Conservation (phyloP, 2,113 vertebrate genomes). For the Coryphaenoides rupestris region DNA sequence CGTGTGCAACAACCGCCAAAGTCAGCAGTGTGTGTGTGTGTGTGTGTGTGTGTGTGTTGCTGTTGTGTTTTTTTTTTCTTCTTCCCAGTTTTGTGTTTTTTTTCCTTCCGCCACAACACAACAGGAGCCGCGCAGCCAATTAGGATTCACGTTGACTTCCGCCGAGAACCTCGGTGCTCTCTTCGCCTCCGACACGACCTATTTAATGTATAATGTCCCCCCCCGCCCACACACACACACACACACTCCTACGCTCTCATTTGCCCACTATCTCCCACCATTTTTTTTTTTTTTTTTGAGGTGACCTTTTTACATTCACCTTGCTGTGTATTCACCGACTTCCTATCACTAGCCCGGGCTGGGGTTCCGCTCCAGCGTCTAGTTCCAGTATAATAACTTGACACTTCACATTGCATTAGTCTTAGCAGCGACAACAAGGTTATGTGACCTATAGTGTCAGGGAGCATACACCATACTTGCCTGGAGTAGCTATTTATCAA, state of each 20-base stretch:
- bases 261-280: slow-evolving; percentile 60
- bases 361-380: slow-evolving; percentile 67
- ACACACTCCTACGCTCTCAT: slow-evolving; percentile 52
- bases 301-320: slow-evolving; percentile 76
- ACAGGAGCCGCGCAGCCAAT: slow-evolving; percentile 57
- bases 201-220: slow-evolving; percentile 60
- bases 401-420: slow-evolving; percentile 79
- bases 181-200: slow-evolving; percentile 58
- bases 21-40: slow-evolving; percentile 48
- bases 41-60: slow-evolving; percentile 33
- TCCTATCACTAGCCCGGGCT: slow-evolving; percentile 64
- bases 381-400: slow-evolving; percentile 77
- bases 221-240: slow-evolving; percentile 14
- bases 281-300: too few species aligned
- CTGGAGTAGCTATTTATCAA: slow-evolving; percentile 78
- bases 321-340: slow-evolving; percentile 66
- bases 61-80: slow-evolving; percentile 20
- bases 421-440: slow-evolving; percentile 75
- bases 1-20: slow-evolving; percentile 47
- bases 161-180: slow-evolving; percentile 45
- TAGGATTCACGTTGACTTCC: slow-evolving; percentile 59
- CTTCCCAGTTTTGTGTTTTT: too few species aligned
- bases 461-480: slow-evolving; percentile 72
- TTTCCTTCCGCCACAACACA: slow-evolving; percentile 30
- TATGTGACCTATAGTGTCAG: slow-evolving; percentile 78